Evolutionary conservation across 2,888 invertebrate species (phyloP).

Genomic region (Liodrosophila aerea): DNA sequence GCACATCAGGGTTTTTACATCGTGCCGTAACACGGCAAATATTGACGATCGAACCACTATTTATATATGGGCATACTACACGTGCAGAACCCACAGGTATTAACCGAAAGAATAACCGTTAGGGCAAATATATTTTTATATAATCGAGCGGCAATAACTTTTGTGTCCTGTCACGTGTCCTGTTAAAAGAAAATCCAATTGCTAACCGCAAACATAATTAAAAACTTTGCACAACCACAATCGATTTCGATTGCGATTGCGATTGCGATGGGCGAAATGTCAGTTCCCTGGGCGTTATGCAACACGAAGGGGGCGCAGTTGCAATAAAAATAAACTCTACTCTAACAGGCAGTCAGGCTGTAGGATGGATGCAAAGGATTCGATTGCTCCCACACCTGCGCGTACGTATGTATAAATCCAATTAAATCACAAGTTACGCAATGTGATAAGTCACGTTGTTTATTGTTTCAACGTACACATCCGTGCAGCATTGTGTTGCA

Average conservation of each 20-base stretch:
- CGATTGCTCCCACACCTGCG: neutral
- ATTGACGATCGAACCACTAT: slow-evolving; percentile 43
- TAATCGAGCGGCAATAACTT: slow-evolving; percentile 47
- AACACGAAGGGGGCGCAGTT: slow-evolving; percentile 27
- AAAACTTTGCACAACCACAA: slow-evolving; percentile 75
- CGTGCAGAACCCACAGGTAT: slow-evolving; percentile 1
- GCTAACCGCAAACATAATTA: slow-evolving; percentile 77
- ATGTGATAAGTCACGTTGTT: slow-evolving; percentile 78
- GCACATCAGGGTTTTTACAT: slow-evolving; percentile 11
- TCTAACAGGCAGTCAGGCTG: too few relatives aligned
- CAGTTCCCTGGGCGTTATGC: slow-evolving; percentile 29
- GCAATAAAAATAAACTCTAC: slow-evolving; percentile 40
- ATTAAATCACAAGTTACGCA: slow-evolving; percentile 78
- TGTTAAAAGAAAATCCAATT: slow-evolving; percentile 61
- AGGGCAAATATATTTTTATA: slow-evolving; percentile 8
- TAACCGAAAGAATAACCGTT: slow-evolving; percentile 1
- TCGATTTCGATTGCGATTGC: slow-evolving; percentile 47
- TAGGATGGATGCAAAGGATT: neutral
- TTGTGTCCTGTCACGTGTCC: slow-evolving; percentile 23
- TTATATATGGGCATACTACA: neutral
- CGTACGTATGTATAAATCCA: slow-evolving; percentile 65
- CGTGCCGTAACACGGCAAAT: slow-evolving; percentile 43
- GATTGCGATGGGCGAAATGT: slow-evolving; percentile 25
- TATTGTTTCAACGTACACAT: slow-evolving; percentile 62
- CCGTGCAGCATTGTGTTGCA: slow-evolving; percentile 1